Percentiles rank a stretch among this genome's conserved stretches.
These are phyloP conservation scores for Dryobotodes eremita DNA, from an alignment of 2,888 invertebrate genomes.

Conservation along the genomic window DNA sequence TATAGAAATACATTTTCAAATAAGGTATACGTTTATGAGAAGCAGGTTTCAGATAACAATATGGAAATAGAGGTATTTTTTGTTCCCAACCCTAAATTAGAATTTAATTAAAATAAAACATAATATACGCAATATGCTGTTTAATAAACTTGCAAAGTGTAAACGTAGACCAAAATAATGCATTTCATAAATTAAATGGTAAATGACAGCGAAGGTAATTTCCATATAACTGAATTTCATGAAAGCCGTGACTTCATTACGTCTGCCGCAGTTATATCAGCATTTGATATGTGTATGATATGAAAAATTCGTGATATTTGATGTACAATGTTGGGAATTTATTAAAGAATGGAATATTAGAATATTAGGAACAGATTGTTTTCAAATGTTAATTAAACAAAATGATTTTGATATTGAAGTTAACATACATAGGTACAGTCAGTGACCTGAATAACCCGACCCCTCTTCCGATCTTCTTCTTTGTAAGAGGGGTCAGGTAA, in stretches of 20 bases:
- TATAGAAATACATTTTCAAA: neutral
- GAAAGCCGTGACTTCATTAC: conserved; percentile 59
- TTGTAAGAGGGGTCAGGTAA: too few relatives aligned
- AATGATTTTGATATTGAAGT: conserved; percentile 10
- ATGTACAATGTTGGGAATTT: conserved; percentile 16
- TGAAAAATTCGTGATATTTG: conserved; percentile 42
- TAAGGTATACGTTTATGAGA: neutral
- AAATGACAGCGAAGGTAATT: conserved; percentile 56
- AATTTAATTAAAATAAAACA: conserved; percentile 35
- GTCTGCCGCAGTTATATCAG: conserved; percentile 40
- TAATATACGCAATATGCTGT: conserved; percentile 15
- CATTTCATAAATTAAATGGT: conserved; percentile 62
- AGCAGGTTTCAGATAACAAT: neutral
- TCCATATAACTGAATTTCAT: conserved; percentile 66
- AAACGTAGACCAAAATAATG: conserved; percentile 46
- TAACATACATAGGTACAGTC: neutral
- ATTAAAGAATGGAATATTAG: conserved; percentile 7
- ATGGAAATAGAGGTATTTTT: neutral
- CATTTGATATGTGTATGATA: conserved; percentile 45
- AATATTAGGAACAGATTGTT: neutral
- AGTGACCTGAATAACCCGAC: too few relatives aligned
- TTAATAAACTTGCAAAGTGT: conserved; percentile 26
- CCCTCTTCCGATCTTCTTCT: too few relatives aligned
- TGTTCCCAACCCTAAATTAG: conserved; percentile 10
- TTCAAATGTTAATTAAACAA: neutral